Evolutionary conservation across 1,140 invertebrate genomes (phyloP).

Genomic region (Listronotus bonariensis): DNA sequence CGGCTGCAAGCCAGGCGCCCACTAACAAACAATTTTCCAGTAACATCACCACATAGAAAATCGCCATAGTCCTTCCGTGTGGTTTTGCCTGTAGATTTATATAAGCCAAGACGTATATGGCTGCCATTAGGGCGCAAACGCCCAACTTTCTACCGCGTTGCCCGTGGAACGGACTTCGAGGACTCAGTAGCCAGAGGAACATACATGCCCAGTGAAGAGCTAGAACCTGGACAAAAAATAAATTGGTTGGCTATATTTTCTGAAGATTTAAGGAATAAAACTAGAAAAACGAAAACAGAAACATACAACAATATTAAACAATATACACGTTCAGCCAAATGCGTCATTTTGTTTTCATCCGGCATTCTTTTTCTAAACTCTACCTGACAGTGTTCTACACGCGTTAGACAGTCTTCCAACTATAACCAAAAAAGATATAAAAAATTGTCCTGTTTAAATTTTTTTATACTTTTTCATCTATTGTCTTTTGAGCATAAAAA

Average conservation of each 20-base stretch:
- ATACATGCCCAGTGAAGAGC: slow-evolving; percentile 71
- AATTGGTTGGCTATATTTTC: neutral
- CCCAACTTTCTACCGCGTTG: slow-evolving; percentile 70
- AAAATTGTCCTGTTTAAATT: too few relatives aligned
- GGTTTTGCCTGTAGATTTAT: slow-evolving; percentile 78
- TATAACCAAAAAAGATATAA: too few relatives aligned
- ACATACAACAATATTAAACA: too few relatives aligned
- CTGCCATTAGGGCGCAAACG: slow-evolving; percentile 75
- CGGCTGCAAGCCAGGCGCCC: slow-evolving; percentile 66
- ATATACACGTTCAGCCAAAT: too few relatives aligned
- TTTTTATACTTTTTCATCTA: too few relatives aligned
- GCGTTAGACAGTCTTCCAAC: too few relatives aligned
- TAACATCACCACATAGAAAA: slow-evolving; percentile 91
- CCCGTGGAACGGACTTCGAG: slow-evolving; percentile 81
- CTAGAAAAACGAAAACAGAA: too few relatives aligned
- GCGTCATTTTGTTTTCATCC: too few relatives aligned
- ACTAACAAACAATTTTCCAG: slow-evolving; percentile 82
- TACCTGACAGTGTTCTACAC: too few relatives aligned
- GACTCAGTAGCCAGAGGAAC: slow-evolving; percentile 78
- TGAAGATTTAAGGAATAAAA: neutral
- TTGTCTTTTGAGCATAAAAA: too few relatives aligned
- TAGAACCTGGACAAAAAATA: slow-evolving; percentile 52
- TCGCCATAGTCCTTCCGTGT: slow-evolving; percentile 60
- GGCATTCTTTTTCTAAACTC: too few relatives aligned
- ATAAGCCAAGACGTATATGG: slow-evolving; percentile 89